These are phyloP conservation scores for Helobdella robusta DNA, from an alignment of 2,888 invertebrate genomes.

Conservation along the genomic window DNA sequence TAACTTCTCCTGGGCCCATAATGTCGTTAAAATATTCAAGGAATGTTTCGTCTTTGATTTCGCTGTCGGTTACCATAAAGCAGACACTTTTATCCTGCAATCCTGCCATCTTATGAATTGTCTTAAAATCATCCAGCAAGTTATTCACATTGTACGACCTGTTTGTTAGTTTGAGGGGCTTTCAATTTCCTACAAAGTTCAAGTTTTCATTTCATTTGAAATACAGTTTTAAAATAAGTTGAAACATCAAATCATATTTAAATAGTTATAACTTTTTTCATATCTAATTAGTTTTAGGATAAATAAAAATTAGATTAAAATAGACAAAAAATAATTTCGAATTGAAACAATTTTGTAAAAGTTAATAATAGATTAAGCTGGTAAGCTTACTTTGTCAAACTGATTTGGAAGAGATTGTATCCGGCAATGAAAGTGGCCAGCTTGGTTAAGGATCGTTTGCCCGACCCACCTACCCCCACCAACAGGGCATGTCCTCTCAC, in stretches of 20 bases:
- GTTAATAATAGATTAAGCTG: neutral
- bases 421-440: slow-evolving; percentile 91
- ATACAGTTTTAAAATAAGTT: no score
- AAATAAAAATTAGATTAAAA: no score
- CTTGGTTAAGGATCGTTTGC: slow-evolving; percentile 91
- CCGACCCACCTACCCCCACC: slow-evolving; percentile 91
- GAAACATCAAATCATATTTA: neutral
- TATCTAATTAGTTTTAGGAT: neutral
- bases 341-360: no score
- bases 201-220: no score
- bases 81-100: slow-evolving; percentile 94
- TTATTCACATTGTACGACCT: slow-evolving; percentile 84
- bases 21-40: slow-evolving; percentile 92
- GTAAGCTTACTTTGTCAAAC: slow-evolving; percentile 64
- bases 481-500: slow-evolving; percentile 89
- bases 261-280: neutral
- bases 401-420: slow-evolving; percentile 89
- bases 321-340: no score
- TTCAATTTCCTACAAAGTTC: no score
- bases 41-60: slow-evolving; percentile 95
- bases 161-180: no score
- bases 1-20: no score
- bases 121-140: slow-evolving; percentile 84
- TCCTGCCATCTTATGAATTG: slow-evolving; percentile 82
- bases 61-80: slow-evolving; percentile 89